phyloP scores from a whole-genome alignment of 1,140 invertebrate species.

The Andrena cerasifolii region DNA sequence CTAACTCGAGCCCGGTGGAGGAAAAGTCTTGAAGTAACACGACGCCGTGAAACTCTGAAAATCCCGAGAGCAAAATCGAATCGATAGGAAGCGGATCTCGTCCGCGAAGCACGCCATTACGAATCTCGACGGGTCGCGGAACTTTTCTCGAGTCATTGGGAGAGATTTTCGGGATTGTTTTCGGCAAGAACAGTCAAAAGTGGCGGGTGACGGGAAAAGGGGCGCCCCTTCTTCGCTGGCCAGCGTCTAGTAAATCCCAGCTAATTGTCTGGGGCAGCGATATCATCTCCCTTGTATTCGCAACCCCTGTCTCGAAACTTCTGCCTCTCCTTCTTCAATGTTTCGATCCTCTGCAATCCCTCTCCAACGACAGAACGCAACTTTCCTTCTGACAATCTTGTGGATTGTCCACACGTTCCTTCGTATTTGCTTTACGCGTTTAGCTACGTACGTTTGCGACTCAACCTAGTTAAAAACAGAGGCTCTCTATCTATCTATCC shows the following conservation, averaged over 20 bases:
- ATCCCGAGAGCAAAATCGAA: neutral
- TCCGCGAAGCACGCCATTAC: conserved; percentile 11
- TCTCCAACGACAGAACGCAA: conserved; percentile 30
- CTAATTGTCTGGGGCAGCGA: conserved; percentile 67
- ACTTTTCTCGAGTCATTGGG: conserved; percentile 5
- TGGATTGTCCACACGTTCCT: conserved; percentile 54
- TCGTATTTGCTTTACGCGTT: too few relatives aligned
- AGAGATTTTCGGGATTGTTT: conserved; percentile 43
- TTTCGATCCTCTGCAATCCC: conserved; percentile 38
- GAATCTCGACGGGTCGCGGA: conserved; percentile 27
- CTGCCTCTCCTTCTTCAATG: conserved; percentile 15
- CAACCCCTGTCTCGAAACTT: conserved; percentile 40
- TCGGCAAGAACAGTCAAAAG: conserved; percentile 36
- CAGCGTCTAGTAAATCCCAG: conserved; percentile 63
- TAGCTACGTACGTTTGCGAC: too few relatives aligned
- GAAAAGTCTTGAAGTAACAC: neutral
- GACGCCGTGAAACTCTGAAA: conserved; percentile 5
- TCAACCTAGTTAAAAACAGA: too few relatives aligned
- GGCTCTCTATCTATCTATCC: too few relatives aligned
- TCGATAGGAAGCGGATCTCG: conserved; percentile 2
- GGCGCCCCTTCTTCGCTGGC: neutral
- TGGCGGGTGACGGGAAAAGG: neutral
- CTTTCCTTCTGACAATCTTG: conserved; percentile 56
- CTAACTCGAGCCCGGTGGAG: conserved; percentile 1
- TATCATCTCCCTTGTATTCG: conserved; percentile 54